These are phyloP conservation scores for Hemaris fuciformis DNA, from an alignment of 2,888 invertebrate genomes.

Conservation along the genomic window DNA sequence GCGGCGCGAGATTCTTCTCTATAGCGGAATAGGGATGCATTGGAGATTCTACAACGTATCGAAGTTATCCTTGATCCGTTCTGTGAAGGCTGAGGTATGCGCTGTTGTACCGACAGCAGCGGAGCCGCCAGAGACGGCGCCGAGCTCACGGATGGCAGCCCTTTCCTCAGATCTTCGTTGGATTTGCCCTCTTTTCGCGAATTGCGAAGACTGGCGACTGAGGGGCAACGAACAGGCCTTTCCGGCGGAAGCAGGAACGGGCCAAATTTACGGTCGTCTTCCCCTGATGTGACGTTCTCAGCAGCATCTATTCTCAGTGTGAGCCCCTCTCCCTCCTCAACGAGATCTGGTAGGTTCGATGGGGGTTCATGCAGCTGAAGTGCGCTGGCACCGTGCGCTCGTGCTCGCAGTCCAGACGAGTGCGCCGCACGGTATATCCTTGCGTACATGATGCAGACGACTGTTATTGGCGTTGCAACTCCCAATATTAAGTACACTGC, in stretches of 20 bases:
- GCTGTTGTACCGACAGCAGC: constrained; percentile 53
- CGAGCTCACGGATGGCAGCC: constrained; percentile 75
- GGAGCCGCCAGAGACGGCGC: constrained; percentile 75
- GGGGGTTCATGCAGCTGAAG: constrained; percentile 76
- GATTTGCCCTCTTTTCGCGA: constrained; percentile 69
- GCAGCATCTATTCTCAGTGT: constrained; percentile 69
- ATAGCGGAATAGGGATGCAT: constrained; percentile 91
- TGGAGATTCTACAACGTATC: constrained; percentile 89
- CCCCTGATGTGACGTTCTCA: constrained; percentile 45
- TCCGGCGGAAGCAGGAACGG: constrained; percentile 73
- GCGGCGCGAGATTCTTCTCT: constrained; percentile 95
- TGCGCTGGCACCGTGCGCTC: constrained; percentile 75
- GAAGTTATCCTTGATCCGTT: constrained; percentile 85
- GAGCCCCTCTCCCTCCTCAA: constrained; percentile 70
- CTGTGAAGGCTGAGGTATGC: constrained; percentile 71
- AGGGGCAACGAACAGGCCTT: constrained; percentile 69
- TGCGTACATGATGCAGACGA: constrained; percentile 87
- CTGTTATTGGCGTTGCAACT: constrained; percentile 74
- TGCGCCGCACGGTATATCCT: constrained; percentile 89
- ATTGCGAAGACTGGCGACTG: constrained; percentile 69
- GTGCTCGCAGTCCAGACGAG: constrained; percentile 81
- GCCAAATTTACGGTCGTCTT: constrained; percentile 64
- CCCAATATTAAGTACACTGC: constrained; percentile 65
- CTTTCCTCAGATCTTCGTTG: constrained; percentile 61
- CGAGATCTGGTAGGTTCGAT: constrained; percentile 63